Base-by-base conservation (phyloP, 1,140 invertebrate genomes). In the Drosophila murphyi region DNA sequence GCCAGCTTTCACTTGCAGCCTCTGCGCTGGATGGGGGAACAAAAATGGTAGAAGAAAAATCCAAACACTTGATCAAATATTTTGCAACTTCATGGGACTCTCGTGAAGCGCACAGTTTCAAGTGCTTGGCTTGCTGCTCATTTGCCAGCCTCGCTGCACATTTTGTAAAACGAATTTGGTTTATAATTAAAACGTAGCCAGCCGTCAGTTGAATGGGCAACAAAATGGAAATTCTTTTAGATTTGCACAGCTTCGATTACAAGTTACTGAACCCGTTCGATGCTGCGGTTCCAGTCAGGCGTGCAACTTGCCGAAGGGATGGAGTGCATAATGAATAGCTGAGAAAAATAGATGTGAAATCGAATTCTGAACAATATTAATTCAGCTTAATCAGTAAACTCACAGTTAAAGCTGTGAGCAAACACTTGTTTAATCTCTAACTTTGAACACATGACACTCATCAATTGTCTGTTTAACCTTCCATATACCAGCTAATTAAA, bases 51-150 rank as follows among this genome's bases (percentile, higher is more conserved):
- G 2, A 12, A 59, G 55, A 80, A 76, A 77, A 74, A 41, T 69
- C 37, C 79, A 80, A 88, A 80, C 85, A 88, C 83, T 88, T 88
- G 83, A 88, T 88, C 83, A 88, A 88, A 88, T 88, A 88, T 88
- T 88, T 88, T 88, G 83, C 83, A 88, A 88, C 83, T 88, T 88
- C 85, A 88, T 88, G 80, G 80, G 50, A 74, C 76, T 80, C 76
- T 80, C 79, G 81, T 81, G 79, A 81, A 63, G 73, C 72, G 62
- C 50, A 83, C 67, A 39, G 70, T 65, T 77, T 88, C 72, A 78
- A 88, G 83, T 78, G 67, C 47, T 69, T 35, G 67, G 64, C 50
- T 71, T 31, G 73, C 39, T 72, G 83, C 76, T 82, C 82, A 73
- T 76, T 87, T 87, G 76, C 69, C 83, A 88, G 83, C 41, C 72